Conservation (phyloP, 2,888 invertebrate species). For the Pterostichus niger region DNA sequence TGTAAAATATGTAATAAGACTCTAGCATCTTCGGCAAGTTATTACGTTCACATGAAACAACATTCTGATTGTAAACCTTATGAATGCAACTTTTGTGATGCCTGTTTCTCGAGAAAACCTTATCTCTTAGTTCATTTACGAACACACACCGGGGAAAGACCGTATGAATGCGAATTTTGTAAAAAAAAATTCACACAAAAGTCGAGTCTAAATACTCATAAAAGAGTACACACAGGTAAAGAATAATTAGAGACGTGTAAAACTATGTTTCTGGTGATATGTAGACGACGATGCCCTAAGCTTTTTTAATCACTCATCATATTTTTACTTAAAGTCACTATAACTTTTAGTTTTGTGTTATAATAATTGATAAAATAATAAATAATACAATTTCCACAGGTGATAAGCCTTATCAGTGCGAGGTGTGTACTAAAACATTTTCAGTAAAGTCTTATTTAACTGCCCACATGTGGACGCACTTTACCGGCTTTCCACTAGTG, state of each 20-base stretch:
- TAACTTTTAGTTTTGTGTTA: no score
- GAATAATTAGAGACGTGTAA: constrained; percentile 68
- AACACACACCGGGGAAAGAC: constrained; percentile 88
- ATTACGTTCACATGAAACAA: constrained; percentile 91
- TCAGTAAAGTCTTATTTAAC: constrained; percentile 90
- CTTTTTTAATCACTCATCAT: no score
- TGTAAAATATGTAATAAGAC: constrained; percentile 90
- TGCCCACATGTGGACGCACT: constrained; percentile 90
- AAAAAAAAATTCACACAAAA: constrained; percentile 90
- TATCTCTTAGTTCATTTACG: constrained; percentile 90
- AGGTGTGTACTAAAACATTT: constrained; percentile 89
- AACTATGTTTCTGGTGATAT: no score
- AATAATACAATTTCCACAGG: neutral
- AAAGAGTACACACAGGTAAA: constrained; percentile 89
- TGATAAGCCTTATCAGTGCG: constrained; percentile 84
- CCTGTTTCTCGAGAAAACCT: constrained; percentile 89
- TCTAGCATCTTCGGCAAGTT: constrained; percentile 87
- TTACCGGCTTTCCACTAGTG: constrained; percentile 86
- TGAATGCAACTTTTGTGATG: constrained; percentile 88
- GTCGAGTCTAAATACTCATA: constrained; percentile 90
- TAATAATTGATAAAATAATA: neutral
- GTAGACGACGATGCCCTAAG: no score
- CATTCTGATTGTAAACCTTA: constrained; percentile 90
- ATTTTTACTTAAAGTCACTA: no score
- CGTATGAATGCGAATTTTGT: constrained; percentile 87